Evolutionary conservation across 2,888 invertebrate species (phyloP), one percentile per base, ranked within the genome.

Genomic region (Poecilus cupreus): DNA sequence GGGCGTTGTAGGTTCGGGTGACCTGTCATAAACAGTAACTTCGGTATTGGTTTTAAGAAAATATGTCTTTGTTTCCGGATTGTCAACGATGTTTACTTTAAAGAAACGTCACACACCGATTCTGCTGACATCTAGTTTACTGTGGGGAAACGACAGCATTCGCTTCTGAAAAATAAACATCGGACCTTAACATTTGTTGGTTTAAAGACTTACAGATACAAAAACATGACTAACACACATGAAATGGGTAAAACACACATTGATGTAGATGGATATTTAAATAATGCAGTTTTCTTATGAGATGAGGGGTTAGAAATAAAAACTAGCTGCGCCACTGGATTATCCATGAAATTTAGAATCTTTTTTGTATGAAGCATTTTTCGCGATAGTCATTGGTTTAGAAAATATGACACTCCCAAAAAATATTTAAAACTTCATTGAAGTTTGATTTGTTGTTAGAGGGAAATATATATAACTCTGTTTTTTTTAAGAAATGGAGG

Each of bases 121-220:
- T 70, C 49, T n/a, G 51, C 68, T 64, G 43, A 64, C 49, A 39
- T 78, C 78, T 6, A 43, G 10, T 26, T 64, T 78, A 64, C 13
- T 60, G 6, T 32, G 37, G 39, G 18, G 51, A 16, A 54, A 24
- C 11, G 49, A 51, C n/a, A 32, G 32, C 26, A 26, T 24, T 24
- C 68, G 70, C 37, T 79, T 79, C 79, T 79, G 79, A 70, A 79
- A 79, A 79, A 79, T 70, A 79, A 79, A 79, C 77, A 77, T 57
- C 77, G 60, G 54, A 20, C 72, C 32, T 32, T 32, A 32, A 32
- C 6, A 49, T 49, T 16, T 16, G 13, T 16, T 49, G 8, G 8
- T 49, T 49, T 18, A 49, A 49, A 49, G 16, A 43, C 2, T 16
- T 16, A 49, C 5, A 49, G 6, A 18, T 8, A 18, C 16, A 16